phyloP scores from a whole-genome alignment of 2,797 vertebrate genomes.

The Eurystomus glaucurus region DNA sequence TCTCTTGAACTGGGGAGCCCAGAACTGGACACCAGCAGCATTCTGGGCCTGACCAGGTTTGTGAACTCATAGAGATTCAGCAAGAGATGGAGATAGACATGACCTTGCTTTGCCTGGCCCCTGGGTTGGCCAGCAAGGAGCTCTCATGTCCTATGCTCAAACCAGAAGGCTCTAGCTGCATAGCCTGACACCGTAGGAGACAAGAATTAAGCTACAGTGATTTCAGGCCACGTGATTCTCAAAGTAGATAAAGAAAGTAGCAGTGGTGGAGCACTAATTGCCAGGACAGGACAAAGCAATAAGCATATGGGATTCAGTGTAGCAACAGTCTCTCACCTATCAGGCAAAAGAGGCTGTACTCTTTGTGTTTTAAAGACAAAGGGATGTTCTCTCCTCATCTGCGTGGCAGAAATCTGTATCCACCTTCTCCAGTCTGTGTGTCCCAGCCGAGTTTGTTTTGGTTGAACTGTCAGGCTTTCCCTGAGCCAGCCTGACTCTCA shows the following conservation, averaged over 20 bases:
- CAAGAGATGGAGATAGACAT: background rate
- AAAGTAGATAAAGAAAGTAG: background rate
- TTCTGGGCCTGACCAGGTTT: background rate
- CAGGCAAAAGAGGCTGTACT: background rate
- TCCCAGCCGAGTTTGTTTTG: background rate
- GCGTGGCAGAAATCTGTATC: background rate
- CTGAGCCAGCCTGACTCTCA: background rate
- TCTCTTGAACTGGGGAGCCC: too few species aligned
- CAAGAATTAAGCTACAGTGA: background rate
- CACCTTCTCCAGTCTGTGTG: background rate
- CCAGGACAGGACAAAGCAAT: background rate
- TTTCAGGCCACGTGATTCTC: background rate
- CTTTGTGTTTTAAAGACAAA: background rate
- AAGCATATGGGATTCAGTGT: background rate
- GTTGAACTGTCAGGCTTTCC: background rate
- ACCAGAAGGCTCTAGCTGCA: background rate
- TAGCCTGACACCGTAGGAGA: background rate
- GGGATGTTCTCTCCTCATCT: background rate
- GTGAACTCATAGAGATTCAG: fast-evolving
- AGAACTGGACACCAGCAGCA: background rate
- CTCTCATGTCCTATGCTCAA: background rate
- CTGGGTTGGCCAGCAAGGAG: fast-evolving
- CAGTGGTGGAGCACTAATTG: background rate
- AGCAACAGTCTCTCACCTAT: background rate
- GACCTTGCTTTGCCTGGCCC: background rate